phyloP scores from a whole-genome alignment of 2,888 invertebrate genomes.

The Dendrolimus houi region DNA sequence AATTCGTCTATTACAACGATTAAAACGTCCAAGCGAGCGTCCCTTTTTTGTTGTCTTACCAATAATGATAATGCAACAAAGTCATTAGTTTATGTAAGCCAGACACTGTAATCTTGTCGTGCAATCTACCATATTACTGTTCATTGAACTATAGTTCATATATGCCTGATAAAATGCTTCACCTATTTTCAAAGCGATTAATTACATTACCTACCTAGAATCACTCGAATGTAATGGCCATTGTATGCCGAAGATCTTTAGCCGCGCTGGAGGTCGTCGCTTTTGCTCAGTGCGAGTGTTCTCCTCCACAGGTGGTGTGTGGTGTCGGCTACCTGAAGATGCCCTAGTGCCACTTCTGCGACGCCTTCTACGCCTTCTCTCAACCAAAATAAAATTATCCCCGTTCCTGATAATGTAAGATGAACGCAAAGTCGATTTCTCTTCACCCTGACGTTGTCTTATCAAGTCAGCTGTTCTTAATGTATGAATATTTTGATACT shows the following conservation, averaged over 20 bases:
- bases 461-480: constrained; percentile 71
- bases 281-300: constrained; percentile 59
- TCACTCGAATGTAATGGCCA: constrained; percentile 73
- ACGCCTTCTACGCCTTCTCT: constrained; percentile 60
- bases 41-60: constrained; percentile 10
- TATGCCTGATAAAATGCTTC: constrained; percentile 14
- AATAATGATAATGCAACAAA: constrained; percentile 14
- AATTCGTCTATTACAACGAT: too few species aligned
- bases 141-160: constrained; percentile 13
- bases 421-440: constrained; percentile 66
- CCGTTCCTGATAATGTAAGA: constrained; percentile 72
- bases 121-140: constrained; percentile 30
- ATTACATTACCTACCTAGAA: constrained; percentile 44
- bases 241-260: constrained; percentile 71
- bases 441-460: constrained; percentile 67
- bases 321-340: constrained; percentile 62
- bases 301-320: constrained; percentile 66
- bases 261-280: constrained; percentile 62
- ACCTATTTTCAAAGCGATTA: constrained; percentile 17
- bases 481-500: constrained; percentile 70
- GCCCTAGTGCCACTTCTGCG: constrained; percentile 67
- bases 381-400: constrained; percentile 69
- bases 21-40: not conserved
- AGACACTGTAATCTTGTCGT: constrained; percentile 22
- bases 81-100: constrained; percentile 28